phyloP scores from a whole-genome alignment of 2,113 vertebrate genomes.

The Climacteris rufus region DNA sequence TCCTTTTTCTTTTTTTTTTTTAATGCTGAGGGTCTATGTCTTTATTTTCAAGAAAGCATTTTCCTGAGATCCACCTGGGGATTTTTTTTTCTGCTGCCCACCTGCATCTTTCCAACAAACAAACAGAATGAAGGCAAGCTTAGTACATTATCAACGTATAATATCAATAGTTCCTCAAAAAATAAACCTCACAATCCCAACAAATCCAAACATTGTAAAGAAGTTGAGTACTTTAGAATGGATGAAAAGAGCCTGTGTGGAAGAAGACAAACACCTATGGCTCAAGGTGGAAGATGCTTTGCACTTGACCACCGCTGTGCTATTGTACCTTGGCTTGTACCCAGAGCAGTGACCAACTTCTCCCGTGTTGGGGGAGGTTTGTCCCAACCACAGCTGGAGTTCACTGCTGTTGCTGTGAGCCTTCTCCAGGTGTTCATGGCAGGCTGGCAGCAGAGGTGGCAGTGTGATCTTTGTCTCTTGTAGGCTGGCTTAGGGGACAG shows the following conservation, averaged over 20 bases:
- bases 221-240: not conserved
- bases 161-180: not conserved
- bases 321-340: not conserved
- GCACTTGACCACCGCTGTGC: accelerated
- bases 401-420: not conserved
- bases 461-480: not conserved
- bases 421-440: not conserved
- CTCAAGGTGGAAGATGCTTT: not conserved
- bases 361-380: not conserved
- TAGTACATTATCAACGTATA: not conserved
- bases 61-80: not conserved
- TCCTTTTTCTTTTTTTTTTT: not conserved
- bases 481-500: not conserved
- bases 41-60: not conserved
- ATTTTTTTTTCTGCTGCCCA: not conserved
- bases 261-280: not conserved
- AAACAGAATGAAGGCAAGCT: not conserved
- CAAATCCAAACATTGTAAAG: not conserved
- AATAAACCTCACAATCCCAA: not conserved
- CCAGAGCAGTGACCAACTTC: not conserved
- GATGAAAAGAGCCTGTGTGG: not conserved
- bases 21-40: not conserved
- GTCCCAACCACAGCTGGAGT: not conserved
- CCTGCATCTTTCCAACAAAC: not conserved
- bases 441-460: not conserved